Evolutionary conservation across 2,797 vertebrate genomes (phyloP).

Genomic region (Enoplosus armatus): DNA sequence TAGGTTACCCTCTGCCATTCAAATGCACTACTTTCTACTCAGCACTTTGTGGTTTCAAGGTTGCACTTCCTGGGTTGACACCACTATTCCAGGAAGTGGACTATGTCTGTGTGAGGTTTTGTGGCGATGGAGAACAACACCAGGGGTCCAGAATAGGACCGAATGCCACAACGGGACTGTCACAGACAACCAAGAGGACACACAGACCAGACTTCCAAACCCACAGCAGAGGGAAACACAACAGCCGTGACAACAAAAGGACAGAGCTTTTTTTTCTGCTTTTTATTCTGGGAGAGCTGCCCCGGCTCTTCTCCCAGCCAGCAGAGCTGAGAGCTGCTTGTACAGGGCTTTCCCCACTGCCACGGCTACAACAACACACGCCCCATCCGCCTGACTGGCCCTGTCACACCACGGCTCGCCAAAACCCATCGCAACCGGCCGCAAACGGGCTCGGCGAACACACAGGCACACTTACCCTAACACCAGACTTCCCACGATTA

Average conservation of each 20-base stretch:
- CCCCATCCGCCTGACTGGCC: constrained; percentile 78
- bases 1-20: neutral
- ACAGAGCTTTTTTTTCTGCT: constrained; percentile 45
- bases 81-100: constrained; percentile 52
- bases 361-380: constrained; percentile 79
- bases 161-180: constrained; percentile 38
- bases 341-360: constrained; percentile 77
- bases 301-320: constrained; percentile 75
- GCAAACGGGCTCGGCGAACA: constrained; percentile 57
- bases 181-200: constrained; percentile 43
- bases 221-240: constrained; percentile 55
- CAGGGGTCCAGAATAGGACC: constrained; percentile 37
- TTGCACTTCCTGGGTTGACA: constrained; percentile 51
- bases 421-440: constrained; percentile 72
- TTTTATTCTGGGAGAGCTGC: constrained; percentile 73
- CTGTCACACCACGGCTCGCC: constrained; percentile 74
- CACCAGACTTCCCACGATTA: constrained; percentile 80
- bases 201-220: constrained; percentile 50
- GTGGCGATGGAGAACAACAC: constrained; percentile 33
- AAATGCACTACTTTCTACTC: constrained; percentile 10
- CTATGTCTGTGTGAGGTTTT: constrained; percentile 43
- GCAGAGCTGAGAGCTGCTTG: constrained; percentile 76
- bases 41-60: constrained; percentile 41
- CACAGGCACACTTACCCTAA: constrained; percentile 77
- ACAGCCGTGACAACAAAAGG: constrained; percentile 58